Percentiles rank a stretch among this genome's conserved stretches.
Evolutionary conservation across 2,888 invertebrate genomes (phyloP).

Genomic region (Anoncus sp.): DNA sequence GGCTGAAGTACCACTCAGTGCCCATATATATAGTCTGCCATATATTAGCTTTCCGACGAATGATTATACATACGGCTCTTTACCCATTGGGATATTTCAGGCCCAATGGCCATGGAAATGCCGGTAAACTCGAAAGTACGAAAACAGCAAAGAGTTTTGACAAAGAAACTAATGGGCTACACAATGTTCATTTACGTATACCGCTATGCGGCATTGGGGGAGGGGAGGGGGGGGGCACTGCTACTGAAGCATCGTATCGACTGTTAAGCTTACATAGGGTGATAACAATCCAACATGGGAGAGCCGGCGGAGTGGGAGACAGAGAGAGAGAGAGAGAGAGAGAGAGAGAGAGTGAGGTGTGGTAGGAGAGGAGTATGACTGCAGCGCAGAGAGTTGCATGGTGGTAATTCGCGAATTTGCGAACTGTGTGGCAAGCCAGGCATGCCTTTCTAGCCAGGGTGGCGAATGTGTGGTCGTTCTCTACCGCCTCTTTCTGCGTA

Average conservation of each 20-base stretch:
- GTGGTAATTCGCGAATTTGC: slow-evolving; percentile 68
- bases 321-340: too few species aligned
- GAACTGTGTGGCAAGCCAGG: slow-evolving; percentile 53
- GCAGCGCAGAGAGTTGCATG: slow-evolving; percentile 23
- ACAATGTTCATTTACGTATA: slow-evolving; percentile 17
- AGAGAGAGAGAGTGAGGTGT: background rate
- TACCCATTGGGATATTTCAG: slow-evolving; percentile 11
- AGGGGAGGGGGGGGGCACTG: slow-evolving; percentile 37
- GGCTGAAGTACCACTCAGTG: slow-evolving; percentile 26
- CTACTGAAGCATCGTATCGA: slow-evolving; percentile 75
- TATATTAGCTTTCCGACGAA: background rate
- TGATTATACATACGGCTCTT: background rate
- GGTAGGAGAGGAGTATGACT: slow-evolving; percentile 12
- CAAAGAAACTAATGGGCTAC: slow-evolving; percentile 21
- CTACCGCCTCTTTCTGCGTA: slow-evolving; percentile 23
- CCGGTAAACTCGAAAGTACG: slow-evolving; percentile 1
- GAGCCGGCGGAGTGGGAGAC: too few species aligned
- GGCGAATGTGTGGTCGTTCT: slow-evolving; percentile 50
- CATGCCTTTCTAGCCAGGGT: slow-evolving; percentile 43
- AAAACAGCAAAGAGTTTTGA: slow-evolving; percentile 5
- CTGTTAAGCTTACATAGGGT: slow-evolving; percentile 76
- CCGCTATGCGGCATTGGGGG: slow-evolving; percentile 4
- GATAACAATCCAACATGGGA: slow-evolving; percentile 75
- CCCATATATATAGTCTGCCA: background rate
- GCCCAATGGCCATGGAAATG: slow-evolving; percentile 16